phyloP scores from a whole-genome alignment of 2,888 invertebrate species.

The Biston stratarius region DNA sequence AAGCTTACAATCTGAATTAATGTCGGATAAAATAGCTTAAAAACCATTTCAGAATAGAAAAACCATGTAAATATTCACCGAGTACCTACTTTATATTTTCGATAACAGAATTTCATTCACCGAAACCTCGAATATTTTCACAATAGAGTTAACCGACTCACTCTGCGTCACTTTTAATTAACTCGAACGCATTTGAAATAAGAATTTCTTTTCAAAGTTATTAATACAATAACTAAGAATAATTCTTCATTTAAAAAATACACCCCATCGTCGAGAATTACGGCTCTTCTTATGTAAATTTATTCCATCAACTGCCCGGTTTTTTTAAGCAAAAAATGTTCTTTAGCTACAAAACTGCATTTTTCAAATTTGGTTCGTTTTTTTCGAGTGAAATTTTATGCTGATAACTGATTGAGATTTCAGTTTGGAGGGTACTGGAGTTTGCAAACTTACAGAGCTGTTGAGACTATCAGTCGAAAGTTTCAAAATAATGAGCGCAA shows the following conservation, averaged over 20 bases:
- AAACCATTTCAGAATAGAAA: neutral
- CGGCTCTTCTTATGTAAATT: constrained; percentile 42
- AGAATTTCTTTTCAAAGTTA: constrained; percentile 12
- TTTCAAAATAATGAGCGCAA: too few species aligned
- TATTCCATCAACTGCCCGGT: constrained; percentile 42
- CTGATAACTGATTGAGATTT: too few species aligned
- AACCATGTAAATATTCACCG: neutral
- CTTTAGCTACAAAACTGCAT: constrained; percentile 38
- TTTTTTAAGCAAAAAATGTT: constrained; percentile 38
- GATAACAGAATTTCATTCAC: neutral
- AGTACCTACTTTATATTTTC: neutral
- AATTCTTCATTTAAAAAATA: constrained; percentile 30
- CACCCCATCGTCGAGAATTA: constrained; percentile 29
- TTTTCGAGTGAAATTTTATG: too few species aligned
- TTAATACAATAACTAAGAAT: constrained; percentile 29
- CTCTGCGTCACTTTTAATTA: neutral
- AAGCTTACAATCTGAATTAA: too few species aligned
- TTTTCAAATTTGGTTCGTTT: constrained; percentile 13
- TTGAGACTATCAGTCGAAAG: too few species aligned
- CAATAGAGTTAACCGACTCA: neutral
- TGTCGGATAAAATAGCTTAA: too few species aligned
- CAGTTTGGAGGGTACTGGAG: too few species aligned
- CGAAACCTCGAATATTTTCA: constrained; percentile 1
- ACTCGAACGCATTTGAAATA: neutral
- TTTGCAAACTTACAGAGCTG: too few species aligned